Percentiles rank a stretch among this genome's conserved stretches.
These are phyloP conservation scores for Pseudochromis fuscus DNA, from an alignment of 2,797 vertebrate species.

Conservation along the genomic window DNA sequence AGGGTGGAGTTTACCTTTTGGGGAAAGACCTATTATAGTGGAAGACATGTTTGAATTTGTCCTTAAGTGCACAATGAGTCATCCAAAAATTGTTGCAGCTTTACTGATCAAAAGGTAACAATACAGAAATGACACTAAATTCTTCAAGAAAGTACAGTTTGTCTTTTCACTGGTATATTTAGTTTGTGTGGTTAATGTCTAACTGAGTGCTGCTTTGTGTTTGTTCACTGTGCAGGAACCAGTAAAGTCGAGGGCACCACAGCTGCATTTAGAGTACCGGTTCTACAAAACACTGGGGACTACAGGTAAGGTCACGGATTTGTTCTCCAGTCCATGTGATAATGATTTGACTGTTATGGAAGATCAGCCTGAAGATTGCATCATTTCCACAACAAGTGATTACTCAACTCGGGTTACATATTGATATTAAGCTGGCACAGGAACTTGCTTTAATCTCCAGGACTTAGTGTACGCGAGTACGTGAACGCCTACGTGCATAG, in stretches of 20 bases:
- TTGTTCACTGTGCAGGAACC: slow-evolving; percentile 90
- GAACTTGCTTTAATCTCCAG: slow-evolving; percentile 52
- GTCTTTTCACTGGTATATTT: not conserved
- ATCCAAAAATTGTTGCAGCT: not conserved
- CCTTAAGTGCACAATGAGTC: slow-evolving; percentile 5
- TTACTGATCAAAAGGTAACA: not conserved
- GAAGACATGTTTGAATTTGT: not conserved
- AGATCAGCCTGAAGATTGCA: slow-evolving; percentile 65
- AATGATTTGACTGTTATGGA: slow-evolving; percentile 57
- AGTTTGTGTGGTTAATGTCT: slow-evolving; percentile 10
- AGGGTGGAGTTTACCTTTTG: not conserved
- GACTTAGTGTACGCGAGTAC: slow-evolving; percentile 19
- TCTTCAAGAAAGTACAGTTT: too few species aligned
- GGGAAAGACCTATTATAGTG: not conserved
- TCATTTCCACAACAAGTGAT: slow-evolving; percentile 78
- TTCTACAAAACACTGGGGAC: slow-evolving; percentile 99
- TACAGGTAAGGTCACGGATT: slow-evolving; percentile 86
- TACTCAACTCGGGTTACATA: slow-evolving; percentile 49
- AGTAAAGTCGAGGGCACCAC: slow-evolving; percentile 98
- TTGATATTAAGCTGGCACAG: slow-evolving; percentile 42
- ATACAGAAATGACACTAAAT: too few species aligned
- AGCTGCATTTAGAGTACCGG: slow-evolving; percentile 98
- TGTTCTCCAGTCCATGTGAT: slow-evolving; percentile 11
- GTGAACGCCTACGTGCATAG: not conserved
- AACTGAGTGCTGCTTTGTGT: slow-evolving; percentile 42